Evolutionary conservation across 1,140 invertebrate species (phyloP).

Genomic region (Heliconius eleuchia): DNA sequence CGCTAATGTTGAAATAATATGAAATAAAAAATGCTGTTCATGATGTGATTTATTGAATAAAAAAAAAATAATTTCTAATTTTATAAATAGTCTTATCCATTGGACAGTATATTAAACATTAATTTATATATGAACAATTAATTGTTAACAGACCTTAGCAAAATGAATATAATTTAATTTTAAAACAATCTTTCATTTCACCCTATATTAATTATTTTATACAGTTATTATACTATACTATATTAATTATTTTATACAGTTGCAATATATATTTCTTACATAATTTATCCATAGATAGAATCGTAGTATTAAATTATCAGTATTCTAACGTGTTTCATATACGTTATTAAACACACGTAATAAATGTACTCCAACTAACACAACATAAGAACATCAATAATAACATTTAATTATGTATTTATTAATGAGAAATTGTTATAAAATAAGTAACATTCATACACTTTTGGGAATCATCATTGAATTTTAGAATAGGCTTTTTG

Average conservation of each 20-base stretch:
- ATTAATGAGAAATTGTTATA: no score
- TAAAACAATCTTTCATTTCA: conserved; percentile 17
- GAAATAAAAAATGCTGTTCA: conserved; percentile 11
- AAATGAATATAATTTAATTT: conserved; percentile 27
- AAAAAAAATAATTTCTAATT: conserved; percentile 27
- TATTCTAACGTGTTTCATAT: no score
- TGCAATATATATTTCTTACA: no score
- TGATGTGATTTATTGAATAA: conserved; percentile 30
- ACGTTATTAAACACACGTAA: no score
- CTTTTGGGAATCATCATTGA: no score
- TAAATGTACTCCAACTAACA: no score
- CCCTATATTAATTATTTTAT: not conserved
- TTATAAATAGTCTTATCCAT: conserved; percentile 28
- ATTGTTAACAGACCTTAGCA: conserved; percentile 19
- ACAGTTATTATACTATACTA: not conserved
- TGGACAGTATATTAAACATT: conserved; percentile 22
- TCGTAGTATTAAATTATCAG: no score
- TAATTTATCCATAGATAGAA: no score
- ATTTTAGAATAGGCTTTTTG: no score
- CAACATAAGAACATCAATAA: no score
- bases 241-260: not conserved
- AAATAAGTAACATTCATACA: no score
- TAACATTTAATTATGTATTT: no score
- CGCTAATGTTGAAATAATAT: not conserved
- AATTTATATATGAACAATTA: conserved; percentile 28